Evolutionary conservation across 2,888 invertebrate genomes (phyloP).

Genomic region (Tetrapedia diversipes): DNA sequence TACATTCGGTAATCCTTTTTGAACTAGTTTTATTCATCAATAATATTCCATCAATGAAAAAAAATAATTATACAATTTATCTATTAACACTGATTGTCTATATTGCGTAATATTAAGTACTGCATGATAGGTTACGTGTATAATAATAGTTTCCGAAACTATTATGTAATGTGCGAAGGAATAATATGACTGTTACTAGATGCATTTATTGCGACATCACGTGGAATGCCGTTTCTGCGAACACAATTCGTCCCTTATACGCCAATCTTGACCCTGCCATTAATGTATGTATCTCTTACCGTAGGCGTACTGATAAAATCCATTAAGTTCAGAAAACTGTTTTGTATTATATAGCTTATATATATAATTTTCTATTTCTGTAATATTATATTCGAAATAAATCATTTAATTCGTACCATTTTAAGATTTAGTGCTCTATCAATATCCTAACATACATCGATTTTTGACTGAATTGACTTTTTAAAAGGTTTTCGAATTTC

Average conservation of each 20-base stretch:
- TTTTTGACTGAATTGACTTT: slow-evolving; percentile 20
- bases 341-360: too few species aligned
- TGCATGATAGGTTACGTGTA: slow-evolving; percentile 27
- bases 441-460: slow-evolving; percentile 2
- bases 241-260: neutral
- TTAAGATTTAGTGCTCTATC: neutral
- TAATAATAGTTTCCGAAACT: slow-evolving; percentile 25
- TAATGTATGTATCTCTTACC: too few species aligned
- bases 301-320: too few species aligned
- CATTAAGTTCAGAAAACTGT: too few species aligned
- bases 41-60: neutral
- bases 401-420: too few species aligned
- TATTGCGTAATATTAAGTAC: slow-evolving; percentile 5
- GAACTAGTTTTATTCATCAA: too few species aligned
- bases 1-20: neutral
- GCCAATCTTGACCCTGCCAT: neutral
- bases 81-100: slow-evolving; percentile 1
- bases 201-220: slow-evolving; percentile 11
- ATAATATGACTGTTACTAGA: slow-evolving; percentile 13
- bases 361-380: too few species aligned
- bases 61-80: slow-evolving; percentile 34
- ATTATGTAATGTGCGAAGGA: slow-evolving; percentile 31
- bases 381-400: too few species aligned
- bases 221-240: neutral
- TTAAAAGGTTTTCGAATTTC: slow-evolving; percentile 18